Base-by-base conservation (phyloP, 2,888 invertebrate species). In the Cheilosia soror region DNA sequence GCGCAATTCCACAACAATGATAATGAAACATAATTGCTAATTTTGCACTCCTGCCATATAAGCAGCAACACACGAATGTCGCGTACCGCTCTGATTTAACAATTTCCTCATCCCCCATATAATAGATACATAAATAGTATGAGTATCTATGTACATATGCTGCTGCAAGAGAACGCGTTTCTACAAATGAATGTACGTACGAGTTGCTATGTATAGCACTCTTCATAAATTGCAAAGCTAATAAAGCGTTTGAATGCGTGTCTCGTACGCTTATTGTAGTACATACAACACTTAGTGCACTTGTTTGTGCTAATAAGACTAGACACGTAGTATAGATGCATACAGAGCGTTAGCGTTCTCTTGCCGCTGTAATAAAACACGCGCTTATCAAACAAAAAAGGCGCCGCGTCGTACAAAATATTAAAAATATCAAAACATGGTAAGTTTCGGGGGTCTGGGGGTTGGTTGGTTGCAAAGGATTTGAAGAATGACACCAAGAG, bases 181-280 rank as follows among this genome's bases (percentile, higher is more conserved):
- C 29, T 15, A 42, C 44, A 62, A 44, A 62, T 62, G 47, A 29
- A 44, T 72, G 29, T 62, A 42, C 49, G 29, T 49, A 71, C 71
- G 53, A 53, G 15, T 53, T 68, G 25, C 11, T n/a, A 5, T 5
- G 13, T 15, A 20, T 29, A 47, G 57, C 25, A 20, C 13, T 37
- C 49, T 62, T 69, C 31, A 62, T 62, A 71, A 55, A 66, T 49
- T 27, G 72, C 72, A 65, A 72, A 72, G 79, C 72, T 79, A 79
- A 79, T 79, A 79, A 79, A 79, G 65, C 79, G 79, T 79, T 72
- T 72, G 72, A 79, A 79, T 79, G 79, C 79, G 79, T 79, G 79
- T 79, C 79, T 79, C 79, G 79, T 79, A 58, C 65, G 72, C 66
- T 63, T 57, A 78, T 69, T 78, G 78, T 49, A 55, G 69, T 69